These are phyloP conservation scores for Fundulus diaphanus DNA, from an alignment of 2,797 vertebrate species.

Conservation along the genomic window DNA sequence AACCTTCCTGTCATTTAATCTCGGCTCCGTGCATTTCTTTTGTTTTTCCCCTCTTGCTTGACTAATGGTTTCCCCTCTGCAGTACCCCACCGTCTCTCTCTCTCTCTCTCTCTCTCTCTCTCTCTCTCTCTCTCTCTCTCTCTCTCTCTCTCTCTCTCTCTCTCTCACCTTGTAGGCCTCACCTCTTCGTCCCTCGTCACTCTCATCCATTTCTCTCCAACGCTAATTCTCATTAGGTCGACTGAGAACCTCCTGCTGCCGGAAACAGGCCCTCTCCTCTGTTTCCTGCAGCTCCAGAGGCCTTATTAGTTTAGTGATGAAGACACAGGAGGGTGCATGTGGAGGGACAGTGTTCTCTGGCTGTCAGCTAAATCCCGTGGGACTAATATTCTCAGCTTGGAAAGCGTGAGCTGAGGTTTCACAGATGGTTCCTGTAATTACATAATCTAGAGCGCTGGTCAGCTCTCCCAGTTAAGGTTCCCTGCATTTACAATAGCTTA, in stretches of 20 bases:
- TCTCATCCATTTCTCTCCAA: conserved; percentile 10
- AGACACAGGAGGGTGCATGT: conserved; percentile 24
- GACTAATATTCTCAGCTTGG: conserved; percentile 41
- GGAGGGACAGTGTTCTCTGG: conserved; percentile 17
- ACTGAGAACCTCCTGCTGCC: conserved; percentile 70
- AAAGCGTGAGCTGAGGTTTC: conserved; percentile 20
- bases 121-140: neutral
- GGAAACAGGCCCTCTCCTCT: conserved; percentile 57
- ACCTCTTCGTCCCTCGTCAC: conserved; percentile 14
- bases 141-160: conserved; percentile 11
- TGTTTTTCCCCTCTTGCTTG: neutral
- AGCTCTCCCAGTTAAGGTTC: neutral
- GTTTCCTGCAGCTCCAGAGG: conserved; percentile 50
- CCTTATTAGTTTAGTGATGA: conserved; percentile 61
- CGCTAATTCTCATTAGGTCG: conserved; percentile 47
- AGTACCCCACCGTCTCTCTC: conserved; percentile 5
- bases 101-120: neutral
- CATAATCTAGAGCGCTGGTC: neutral
- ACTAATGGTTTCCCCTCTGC: conserved; percentile 9
- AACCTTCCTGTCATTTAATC: conserved; percentile 21
- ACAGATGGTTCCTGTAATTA: conserved; percentile 7
- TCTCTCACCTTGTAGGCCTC: conserved; percentile 28
- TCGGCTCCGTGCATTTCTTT: conserved; percentile 13
- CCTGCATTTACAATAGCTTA: neutral
- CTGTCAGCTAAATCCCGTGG: conserved; percentile 52